These are phyloP conservation scores for Therioaphis trifolii DNA, from an alignment of 2,888 invertebrate species.

Conservation along the genomic window DNA sequence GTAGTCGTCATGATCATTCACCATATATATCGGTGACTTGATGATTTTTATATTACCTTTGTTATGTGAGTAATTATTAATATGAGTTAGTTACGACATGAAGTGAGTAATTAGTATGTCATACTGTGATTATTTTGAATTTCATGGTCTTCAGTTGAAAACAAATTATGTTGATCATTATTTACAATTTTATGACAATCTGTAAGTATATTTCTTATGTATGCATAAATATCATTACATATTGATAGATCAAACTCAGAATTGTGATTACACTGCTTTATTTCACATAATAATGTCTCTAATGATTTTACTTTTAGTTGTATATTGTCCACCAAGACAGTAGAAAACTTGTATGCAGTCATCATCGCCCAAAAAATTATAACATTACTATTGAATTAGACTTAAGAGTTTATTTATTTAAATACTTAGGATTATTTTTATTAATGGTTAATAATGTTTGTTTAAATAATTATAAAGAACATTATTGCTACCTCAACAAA, in stretches of 20 bases:
- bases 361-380: neutral
- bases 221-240: slow-evolving; percentile 26
- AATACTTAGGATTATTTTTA: too few species aligned
- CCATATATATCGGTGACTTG: neutral
- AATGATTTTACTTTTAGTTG: slow-evolving; percentile 7
- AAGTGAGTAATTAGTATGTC: too few species aligned
- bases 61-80: neutral
- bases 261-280: neutral
- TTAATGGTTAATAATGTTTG: too few species aligned
- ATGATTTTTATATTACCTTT: neutral
- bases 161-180: neutral
- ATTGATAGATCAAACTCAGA: slow-evolving; percentile 23
- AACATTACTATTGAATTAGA: neutral
- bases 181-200: slow-evolving; percentile 34
- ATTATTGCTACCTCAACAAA: neutral
- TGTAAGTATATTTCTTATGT: slow-evolving; percentile 5
- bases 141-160: neutral
- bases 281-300: neutral
- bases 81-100: neutral
- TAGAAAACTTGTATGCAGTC: neutral
- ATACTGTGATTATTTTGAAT: slow-evolving; percentile 1
- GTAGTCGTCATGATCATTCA: neutral
- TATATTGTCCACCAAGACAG: neutral
- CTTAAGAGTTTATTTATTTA: too few species aligned
- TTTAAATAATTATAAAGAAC: too few species aligned